Conservation (phyloP, 2,888 invertebrate genomes). For the Penaeus monodon region DNA sequence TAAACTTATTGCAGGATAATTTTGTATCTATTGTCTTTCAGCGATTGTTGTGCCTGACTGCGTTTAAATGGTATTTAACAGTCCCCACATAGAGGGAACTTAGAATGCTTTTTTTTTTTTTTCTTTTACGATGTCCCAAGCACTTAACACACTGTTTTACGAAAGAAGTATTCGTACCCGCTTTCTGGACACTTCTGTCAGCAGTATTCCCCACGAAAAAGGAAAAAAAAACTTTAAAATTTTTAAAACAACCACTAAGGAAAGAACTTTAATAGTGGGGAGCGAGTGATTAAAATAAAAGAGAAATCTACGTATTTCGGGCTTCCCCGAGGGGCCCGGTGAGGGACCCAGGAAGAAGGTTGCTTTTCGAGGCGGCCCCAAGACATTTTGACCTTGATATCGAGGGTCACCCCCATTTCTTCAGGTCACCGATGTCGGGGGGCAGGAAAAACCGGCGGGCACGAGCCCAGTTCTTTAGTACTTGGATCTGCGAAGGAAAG, state of each 20-base stretch:
- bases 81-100: too few species aligned
- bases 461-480: slow-evolving; percentile 53
- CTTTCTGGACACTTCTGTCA: slow-evolving; percentile 11
- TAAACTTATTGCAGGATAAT: too few species aligned
- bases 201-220: slow-evolving; percentile 34
- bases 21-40: too few species aligned
- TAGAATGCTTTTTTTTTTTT: too few species aligned
- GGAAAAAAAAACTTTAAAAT: not conserved
- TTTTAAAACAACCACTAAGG: not conserved
- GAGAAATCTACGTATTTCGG: slow-evolving; percentile 27
- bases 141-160: not conserved
- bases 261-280: not conserved
- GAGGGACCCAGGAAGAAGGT: slow-evolving; percentile 32
- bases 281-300: not conserved
- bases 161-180: slow-evolving; percentile 22
- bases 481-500: slow-evolving; percentile 32
- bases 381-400: slow-evolving; percentile 57
- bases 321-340: slow-evolving; percentile 30
- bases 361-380: slow-evolving; percentile 40
- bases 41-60: too few species aligned
- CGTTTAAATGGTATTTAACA: too few species aligned
- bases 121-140: too few species aligned
- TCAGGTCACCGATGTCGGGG: slow-evolving; percentile 46
- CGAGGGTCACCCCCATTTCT: slow-evolving; percentile 43
- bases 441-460: slow-evolving; percentile 45